A percentile compares a stretch with the other conserved stretches of the same genome.
phyloP scores from a whole-genome alignment of 2,888 invertebrate species.

The Stenotaenia linearis region DNA sequence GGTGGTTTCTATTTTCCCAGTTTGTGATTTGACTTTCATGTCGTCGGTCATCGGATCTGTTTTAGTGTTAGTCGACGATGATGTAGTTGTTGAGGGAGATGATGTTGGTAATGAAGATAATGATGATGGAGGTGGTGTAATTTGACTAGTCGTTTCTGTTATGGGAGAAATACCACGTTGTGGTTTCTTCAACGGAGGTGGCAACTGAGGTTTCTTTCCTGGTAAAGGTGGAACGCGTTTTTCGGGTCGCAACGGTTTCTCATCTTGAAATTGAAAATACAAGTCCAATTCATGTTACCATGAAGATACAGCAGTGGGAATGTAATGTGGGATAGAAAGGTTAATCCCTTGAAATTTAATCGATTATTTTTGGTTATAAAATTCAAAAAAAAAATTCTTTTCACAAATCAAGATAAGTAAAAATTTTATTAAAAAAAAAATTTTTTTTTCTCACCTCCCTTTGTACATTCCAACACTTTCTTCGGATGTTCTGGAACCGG shows the following conservation, averaged over 20 bases:
- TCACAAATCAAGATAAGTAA: too few relatives aligned
- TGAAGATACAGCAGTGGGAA: too few relatives aligned
- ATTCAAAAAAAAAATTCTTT: too few relatives aligned
- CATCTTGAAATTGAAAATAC: constrained; percentile 24
- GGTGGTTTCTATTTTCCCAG: not conserved
- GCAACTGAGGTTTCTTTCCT: constrained; percentile 42
- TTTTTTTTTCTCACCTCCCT: constrained; percentile 1
- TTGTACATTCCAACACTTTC: not conserved
- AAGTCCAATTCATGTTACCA: too few relatives aligned
- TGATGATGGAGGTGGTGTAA: not conserved
- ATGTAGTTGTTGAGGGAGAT: not conserved
- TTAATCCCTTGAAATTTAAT: too few relatives aligned
- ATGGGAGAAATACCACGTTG: constrained; percentile 38
- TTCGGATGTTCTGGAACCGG: not conserved
- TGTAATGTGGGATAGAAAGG: too few relatives aligned
- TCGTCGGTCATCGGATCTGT: constrained; percentile 30
- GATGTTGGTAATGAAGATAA: not conserved
- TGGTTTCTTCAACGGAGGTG: constrained; percentile 46
- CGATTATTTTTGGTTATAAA: too few relatives aligned
- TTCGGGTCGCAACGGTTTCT: constrained; percentile 39
- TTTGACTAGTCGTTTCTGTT: constrained; percentile 17
- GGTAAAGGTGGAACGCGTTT: constrained; percentile 37
- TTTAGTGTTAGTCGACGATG: not conserved
- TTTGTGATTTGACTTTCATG: constrained; percentile 33
- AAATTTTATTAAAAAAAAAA: too few relatives aligned